Percentiles rank a stretch among this genome's conserved stretches.
Evolutionary conservation across 2,888 invertebrate genomes (phyloP).

Genomic region (Philopedon plagiatum): DNA sequence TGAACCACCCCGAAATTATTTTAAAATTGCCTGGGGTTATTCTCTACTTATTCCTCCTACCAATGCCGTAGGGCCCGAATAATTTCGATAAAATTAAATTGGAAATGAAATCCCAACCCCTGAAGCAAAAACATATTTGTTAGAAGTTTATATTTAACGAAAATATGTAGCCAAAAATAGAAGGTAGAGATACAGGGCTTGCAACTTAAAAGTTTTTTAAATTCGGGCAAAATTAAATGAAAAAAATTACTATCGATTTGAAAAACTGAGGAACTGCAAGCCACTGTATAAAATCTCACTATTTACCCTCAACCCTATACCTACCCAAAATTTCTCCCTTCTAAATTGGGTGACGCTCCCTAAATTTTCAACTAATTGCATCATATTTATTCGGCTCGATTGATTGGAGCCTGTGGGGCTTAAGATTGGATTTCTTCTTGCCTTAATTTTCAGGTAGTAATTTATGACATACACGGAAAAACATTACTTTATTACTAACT

Average conservation of each 20-base stretch:
- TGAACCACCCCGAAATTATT: constrained; percentile 20
- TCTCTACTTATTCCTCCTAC: neutral
- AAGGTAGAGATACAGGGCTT: too few relatives aligned
- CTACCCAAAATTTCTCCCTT: constrained; percentile 22
- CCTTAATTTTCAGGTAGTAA: constrained; percentile 40
- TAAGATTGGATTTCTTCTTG: constrained; percentile 44
- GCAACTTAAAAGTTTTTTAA: too few relatives aligned
- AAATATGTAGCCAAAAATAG: neutral
- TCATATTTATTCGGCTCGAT: constrained; percentile 43
- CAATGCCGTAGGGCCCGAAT: constrained; percentile 2
- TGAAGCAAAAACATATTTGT: neutral
- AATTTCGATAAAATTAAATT: constrained; percentile 32
- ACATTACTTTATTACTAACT: too few relatives aligned
- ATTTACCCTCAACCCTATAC: constrained; percentile 1
- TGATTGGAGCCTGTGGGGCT: constrained; percentile 6
- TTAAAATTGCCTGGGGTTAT: constrained; percentile 25
- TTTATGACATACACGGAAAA: constrained; percentile 22
- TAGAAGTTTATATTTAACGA: neutral
- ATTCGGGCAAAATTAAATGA: too few relatives aligned
- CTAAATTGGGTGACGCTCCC: constrained; percentile 28
- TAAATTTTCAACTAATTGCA: constrained; percentile 47
- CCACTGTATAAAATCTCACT: constrained; percentile 2
- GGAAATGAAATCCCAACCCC: constrained; percentile 18
- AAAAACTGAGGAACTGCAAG: neutral
- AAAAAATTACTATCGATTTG: neutral